Conservation (phyloP, 2,888 invertebrate genomes). For the Perizoma flavofasciatum region DNA sequence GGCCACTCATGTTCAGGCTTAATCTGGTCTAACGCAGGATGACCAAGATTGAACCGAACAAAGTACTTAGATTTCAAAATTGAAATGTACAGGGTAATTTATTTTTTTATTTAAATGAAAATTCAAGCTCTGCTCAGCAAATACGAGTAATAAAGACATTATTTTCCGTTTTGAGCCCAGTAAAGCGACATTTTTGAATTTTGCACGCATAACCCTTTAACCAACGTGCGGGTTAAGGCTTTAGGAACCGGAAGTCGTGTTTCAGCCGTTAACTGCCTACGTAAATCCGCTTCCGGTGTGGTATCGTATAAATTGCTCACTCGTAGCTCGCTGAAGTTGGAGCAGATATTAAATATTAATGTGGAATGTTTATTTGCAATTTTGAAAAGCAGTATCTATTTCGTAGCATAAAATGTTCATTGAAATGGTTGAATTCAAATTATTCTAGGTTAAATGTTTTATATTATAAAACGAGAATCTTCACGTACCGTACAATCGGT, state of each 20-base stretch:
- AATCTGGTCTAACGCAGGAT: no score
- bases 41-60: no score
- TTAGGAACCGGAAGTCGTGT: slow-evolving; percentile 71
- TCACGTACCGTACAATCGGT: no score
- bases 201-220: slow-evolving; percentile 51
- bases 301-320: slow-evolving; percentile 58
- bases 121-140: slow-evolving; percentile 2
- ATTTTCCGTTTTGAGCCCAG: neutral
- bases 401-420: no score
- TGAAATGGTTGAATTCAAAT: no score
- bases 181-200: slow-evolving; percentile 55
- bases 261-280: slow-evolving; percentile 70
- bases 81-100: no score
- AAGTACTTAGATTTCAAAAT: no score
- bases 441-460: no score
- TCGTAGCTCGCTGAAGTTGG: slow-evolving; percentile 23
- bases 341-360: slow-evolving; percentile 26
- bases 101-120: no score
- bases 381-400: neutral
- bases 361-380: slow-evolving; percentile 22
- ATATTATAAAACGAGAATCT: no score
- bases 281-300: slow-evolving; percentile 68
- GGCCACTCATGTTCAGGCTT: no score
- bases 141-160: slow-evolving; percentile 4
- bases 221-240: slow-evolving; percentile 55